Base-by-base conservation (phyloP, 2,113 vertebrate species). In the Vimba vimba region DNA sequence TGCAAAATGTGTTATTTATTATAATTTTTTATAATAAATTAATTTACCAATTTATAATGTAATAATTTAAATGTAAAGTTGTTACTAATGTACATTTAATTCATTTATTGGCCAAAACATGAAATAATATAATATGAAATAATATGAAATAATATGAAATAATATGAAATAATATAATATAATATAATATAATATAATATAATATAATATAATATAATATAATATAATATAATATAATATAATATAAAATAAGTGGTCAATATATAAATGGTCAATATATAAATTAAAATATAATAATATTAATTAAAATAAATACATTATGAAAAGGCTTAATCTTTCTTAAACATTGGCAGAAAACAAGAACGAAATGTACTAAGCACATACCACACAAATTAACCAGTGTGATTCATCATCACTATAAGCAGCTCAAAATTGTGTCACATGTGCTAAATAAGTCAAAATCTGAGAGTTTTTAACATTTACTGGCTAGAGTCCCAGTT, bases 391-490 rank as follows among this genome's bases (percentile, higher is more conserved):
- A 30, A 23, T 57, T 17, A 55, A 59, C 21, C 11, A 43, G 27
- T 73, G 11, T 13, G 43, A 43, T 68, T 88, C 47, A 73, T 86
- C 52, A 69, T 78, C 33, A 60, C 69, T 73, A 77, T 43, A 75
- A 62, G 66, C 47, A 33, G 45, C 45, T 80, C 36, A 33, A 55
- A 62, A 55, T 45, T 60, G 36, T 47, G 75, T 79, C 66, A 75
- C 19, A 8, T 27, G n/a, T 50, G 50, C 57, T 30, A 80, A 80
- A 45, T 47, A 86, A 68, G 78, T 79, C 66, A 57, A 47, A 62
- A 47, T 78, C n/a, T 60, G 69, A 57, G 15, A 47, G 78, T 15
- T 80, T 64, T 85, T 69, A 85, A 77, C 39, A 47, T 88, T 78
- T 69, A 62, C n/a, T 82, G 87, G 79, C 83, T 52, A 2, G 21